These are phyloP conservation scores for Pharmacophagus antenor DNA, from an alignment of 2,888 invertebrate species.

Conservation along the genomic window DNA sequence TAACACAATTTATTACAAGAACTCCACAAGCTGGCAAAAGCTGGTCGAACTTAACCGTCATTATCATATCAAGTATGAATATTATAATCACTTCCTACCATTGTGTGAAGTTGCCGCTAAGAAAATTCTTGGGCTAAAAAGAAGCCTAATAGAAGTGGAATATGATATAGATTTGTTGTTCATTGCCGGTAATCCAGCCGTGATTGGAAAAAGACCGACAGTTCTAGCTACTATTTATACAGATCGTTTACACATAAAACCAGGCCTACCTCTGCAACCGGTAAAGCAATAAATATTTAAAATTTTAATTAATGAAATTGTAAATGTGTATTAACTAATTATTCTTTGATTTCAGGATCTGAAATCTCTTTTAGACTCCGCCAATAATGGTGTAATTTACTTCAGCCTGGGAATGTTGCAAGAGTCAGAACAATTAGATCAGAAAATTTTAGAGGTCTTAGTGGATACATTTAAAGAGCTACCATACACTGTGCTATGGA, in stretches of 20 bases:
- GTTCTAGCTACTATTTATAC: constrained; percentile 61
- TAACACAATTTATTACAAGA: constrained; percentile 61
- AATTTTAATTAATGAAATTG: not conserved
- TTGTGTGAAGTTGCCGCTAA: constrained; percentile 61
- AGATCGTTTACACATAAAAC: constrained; percentile 67
- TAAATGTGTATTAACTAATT: not conserved
- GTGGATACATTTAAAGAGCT: constrained; percentile 70
- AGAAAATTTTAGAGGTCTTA: constrained; percentile 58
- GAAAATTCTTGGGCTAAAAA: constrained; percentile 59
- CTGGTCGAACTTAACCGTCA: constrained; percentile 56
- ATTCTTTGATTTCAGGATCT: constrained; percentile 54
- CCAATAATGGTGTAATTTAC: constrained; percentile 69
- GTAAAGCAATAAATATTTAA: constrained; percentile 39
- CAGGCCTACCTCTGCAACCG: constrained; percentile 54
- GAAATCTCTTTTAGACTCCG: constrained; percentile 56
- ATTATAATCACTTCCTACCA: constrained; percentile 60
- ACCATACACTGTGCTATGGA: constrained; percentile 76
- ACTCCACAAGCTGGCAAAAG: constrained; percentile 66
- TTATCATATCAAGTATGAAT: constrained; percentile 57
- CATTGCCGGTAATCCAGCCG: constrained; percentile 59
- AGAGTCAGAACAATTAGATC: constrained; percentile 65
- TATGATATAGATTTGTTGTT: constrained; percentile 69
- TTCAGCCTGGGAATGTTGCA: constrained; percentile 77
- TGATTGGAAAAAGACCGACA: constrained; percentile 65
- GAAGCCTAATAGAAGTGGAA: constrained; percentile 61